These are phyloP conservation scores for Lithosia quadra DNA, from an alignment of 2,888 invertebrate species.

Conservation along the genomic window DNA sequence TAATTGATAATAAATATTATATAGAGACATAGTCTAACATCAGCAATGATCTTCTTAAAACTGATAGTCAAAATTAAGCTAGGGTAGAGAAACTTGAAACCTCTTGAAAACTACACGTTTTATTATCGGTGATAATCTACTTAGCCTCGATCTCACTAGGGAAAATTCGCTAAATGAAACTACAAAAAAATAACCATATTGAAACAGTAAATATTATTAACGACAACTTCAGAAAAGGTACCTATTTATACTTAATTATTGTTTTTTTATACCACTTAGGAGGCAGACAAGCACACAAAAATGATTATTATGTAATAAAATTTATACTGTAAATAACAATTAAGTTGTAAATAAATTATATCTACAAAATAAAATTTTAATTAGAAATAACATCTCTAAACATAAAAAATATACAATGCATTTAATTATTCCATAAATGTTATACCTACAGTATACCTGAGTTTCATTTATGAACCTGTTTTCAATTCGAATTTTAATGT, in stretches of 20 bases:
- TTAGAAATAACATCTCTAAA: not conserved
- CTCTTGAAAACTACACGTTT: not conserved
- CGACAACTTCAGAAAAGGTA: not conserved
- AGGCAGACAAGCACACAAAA: too few relatives aligned
- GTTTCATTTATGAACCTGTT: not conserved
- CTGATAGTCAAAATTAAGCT: not conserved
- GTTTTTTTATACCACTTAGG: too few relatives aligned
- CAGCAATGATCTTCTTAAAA: too few relatives aligned
- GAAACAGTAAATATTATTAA: too few relatives aligned
- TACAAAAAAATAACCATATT: too few relatives aligned
- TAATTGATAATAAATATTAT: not conserved
- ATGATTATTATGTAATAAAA: too few relatives aligned
- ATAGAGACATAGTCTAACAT: too few relatives aligned
- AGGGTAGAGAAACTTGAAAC: not conserved
- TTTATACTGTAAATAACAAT: too few relatives aligned
- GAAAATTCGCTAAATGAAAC: not conserved
- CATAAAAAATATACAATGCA: not conserved
- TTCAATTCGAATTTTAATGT: not conserved
- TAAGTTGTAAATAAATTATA: slow-evolving; percentile 13
- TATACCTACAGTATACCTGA: not conserved
- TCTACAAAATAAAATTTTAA: not conserved
- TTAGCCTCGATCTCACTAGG: not conserved
- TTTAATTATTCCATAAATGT: not conserved
- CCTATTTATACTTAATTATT: not conserved
- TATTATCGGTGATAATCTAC: too few relatives aligned